Conservation (phyloP, 1,140 invertebrate species). For the Onthophagus taurus region DNA sequence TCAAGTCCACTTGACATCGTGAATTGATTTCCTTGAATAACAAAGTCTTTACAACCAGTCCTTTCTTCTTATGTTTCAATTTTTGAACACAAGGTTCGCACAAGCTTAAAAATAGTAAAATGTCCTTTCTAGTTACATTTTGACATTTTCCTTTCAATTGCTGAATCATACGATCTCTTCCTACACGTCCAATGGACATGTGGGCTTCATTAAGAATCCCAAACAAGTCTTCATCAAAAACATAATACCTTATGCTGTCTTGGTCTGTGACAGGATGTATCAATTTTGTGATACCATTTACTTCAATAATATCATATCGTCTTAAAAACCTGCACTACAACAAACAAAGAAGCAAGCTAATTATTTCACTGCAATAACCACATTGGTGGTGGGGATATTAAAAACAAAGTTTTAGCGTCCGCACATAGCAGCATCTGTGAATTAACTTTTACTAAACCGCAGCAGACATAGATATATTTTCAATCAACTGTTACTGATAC, state of each 20-base stretch:
- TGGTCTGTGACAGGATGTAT: constrained; percentile 7
- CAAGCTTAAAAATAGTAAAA: constrained; percentile 1
- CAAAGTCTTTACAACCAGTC: not conserved
- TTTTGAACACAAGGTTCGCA: constrained; percentile 8
- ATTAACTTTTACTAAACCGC: constrained; percentile 1
- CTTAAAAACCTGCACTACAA: constrained; percentile 1
- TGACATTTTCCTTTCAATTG: constrained; percentile 4
- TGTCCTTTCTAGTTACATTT: not conserved
- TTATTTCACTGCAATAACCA: too few species aligned
- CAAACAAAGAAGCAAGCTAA: not conserved
- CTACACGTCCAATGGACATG: constrained; percentile 4
- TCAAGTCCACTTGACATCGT: constrained; percentile 2
- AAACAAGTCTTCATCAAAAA: not conserved
- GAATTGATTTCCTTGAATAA: not conserved
- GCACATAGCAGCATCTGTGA: not conserved
- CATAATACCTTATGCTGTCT: constrained; percentile 2
- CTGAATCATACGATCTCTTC: constrained; percentile 4
- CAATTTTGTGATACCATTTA: constrained; percentile 1
- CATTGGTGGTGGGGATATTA: not conserved
- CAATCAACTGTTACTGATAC: not conserved
- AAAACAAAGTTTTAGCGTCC: not conserved
- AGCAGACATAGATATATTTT: not conserved
- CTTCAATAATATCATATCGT: not conserved
- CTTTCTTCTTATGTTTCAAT: constrained; percentile 4
- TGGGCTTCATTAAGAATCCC: constrained; percentile 5